Base-by-base conservation (phyloP, 2,888 invertebrate species). In the Monopis laevigella region DNA sequence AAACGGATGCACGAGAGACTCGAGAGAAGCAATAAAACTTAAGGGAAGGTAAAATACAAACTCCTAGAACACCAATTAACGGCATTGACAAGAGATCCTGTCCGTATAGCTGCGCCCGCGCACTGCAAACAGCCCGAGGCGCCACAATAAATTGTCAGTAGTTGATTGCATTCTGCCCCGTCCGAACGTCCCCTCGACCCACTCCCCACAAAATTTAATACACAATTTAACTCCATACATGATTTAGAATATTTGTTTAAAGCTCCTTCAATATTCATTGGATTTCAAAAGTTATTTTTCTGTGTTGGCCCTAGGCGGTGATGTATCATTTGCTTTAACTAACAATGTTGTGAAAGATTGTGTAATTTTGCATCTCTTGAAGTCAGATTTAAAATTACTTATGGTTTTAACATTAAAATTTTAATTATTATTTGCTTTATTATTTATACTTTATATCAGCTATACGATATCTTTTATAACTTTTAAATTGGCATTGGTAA, bases 221-320 rank as follows among this genome's bases (percentile, higher is more conserved):
- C 54, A 36, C 58, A 58, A 63, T 58, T 61, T 61, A 62, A 55
- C 55, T 56, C 53, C 56, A 58, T 58, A 61, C 59, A 64, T 69
- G 65, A 70, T 70, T 69, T 67, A 70, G 65, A 53, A 65, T 71
- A 67, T 72, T 70, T 65, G 68, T 67, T 70, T 70, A 65, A 65
- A 61, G 54, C 64, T 59, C 60, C 56, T 56, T 53, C 52, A 59
- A 67, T 65, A 69, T 68, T 65, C 65, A 68, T 70, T 61, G 56
- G 60, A 64, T 66, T 65, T 36, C 14, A 21, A 36, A 36, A 11
- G 36, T 36, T 36, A 36, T 36, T 32, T 32, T 32, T 32, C 32
- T 32, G 16, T 17, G 17, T 32, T 13, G 17, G 32, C 32, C 32
- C 32, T 32, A 32, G 32, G 32, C 32, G 2, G 17, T 17, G 2